A percentile compares a stretch with the other conserved stretches of the same genome.
Conservation (phyloP, 2,113 vertebrate species). For the Crotalus horridus region DNA sequence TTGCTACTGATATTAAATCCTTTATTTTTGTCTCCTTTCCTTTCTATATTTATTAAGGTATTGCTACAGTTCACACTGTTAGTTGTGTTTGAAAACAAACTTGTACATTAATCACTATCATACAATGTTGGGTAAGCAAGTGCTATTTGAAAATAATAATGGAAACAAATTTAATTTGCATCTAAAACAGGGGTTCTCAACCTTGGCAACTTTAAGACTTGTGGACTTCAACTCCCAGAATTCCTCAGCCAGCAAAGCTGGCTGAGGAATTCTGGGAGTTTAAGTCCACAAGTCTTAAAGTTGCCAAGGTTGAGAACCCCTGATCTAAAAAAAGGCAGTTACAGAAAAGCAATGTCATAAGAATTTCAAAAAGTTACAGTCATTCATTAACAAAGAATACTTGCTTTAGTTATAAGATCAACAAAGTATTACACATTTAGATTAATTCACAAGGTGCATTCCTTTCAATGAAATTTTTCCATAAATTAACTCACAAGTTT, state of each 20-base stretch:
- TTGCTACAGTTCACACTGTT: not conserved
- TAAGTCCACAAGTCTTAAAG: too few species aligned
- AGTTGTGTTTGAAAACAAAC: not conserved
- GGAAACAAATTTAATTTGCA: not conserved
- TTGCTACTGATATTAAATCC: not conserved
- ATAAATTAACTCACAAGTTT: conserved; percentile 83
- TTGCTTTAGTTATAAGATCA: not conserved
- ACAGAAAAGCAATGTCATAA: not conserved
- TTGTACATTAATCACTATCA: rapidly evolving
- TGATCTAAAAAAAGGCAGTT: not conserved
- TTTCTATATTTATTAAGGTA: not conserved
- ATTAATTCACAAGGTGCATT: not conserved
- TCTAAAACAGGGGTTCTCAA: not conserved
- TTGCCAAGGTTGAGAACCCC: too few species aligned
- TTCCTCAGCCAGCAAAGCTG: too few species aligned
- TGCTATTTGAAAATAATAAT: not conserved
- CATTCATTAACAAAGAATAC: not conserved
- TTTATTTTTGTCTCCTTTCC: not conserved
- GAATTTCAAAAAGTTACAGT: not conserved
- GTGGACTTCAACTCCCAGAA: too few species aligned
- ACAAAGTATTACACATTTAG: not conserved
- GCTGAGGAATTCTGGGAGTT: too few species aligned
- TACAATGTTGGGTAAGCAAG: not conserved
- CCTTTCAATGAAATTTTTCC: not conserved
- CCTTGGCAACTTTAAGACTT: too few species aligned